These are phyloP conservation scores for Coenonympha glycerion DNA, from an alignment of 2,888 invertebrate species.

Conservation along the genomic window DNA sequence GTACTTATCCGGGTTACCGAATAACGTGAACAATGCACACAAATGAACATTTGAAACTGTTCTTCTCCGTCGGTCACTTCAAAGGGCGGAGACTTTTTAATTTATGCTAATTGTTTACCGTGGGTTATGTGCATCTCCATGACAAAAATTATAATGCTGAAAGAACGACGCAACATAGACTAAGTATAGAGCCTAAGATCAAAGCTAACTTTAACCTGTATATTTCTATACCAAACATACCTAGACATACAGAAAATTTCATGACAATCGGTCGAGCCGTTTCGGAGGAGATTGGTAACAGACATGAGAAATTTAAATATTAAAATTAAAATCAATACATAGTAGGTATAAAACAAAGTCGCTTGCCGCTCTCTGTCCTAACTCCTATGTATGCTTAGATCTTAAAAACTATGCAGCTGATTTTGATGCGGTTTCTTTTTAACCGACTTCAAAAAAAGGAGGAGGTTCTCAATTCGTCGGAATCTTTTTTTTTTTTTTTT, in stretches of 20 bases:
- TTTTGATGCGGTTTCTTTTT: not conserved
- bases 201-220: not conserved
- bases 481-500: no score
- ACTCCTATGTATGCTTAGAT: no score
- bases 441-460: no score
- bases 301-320: no score
- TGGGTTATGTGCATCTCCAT: slow-evolving; percentile 66
- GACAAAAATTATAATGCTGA: slow-evolving; percentile 49
- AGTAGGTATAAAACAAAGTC: no score
- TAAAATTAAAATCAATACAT: no score
- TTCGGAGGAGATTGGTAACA: no score
- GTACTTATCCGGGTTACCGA: not conserved
- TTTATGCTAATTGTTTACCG: slow-evolving; percentile 73
- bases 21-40: not conserved
- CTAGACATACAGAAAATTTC: no score
- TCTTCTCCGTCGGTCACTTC: slow-evolving; percentile 38
- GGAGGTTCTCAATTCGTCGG: no score
- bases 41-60: not conserved
- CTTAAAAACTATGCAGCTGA: not conserved
- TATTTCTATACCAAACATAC: no score
- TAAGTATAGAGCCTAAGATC: slow-evolving; percentile 40
- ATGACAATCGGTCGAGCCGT: no score
- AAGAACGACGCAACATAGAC: slow-evolving; percentile 38
- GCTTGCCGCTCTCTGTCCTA: no score
- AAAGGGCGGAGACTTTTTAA: slow-evolving; percentile 46